phyloP scores from a whole-genome alignment of 1,140 invertebrate genomes.

The Caenorhabditis tropicalis region DNA sequence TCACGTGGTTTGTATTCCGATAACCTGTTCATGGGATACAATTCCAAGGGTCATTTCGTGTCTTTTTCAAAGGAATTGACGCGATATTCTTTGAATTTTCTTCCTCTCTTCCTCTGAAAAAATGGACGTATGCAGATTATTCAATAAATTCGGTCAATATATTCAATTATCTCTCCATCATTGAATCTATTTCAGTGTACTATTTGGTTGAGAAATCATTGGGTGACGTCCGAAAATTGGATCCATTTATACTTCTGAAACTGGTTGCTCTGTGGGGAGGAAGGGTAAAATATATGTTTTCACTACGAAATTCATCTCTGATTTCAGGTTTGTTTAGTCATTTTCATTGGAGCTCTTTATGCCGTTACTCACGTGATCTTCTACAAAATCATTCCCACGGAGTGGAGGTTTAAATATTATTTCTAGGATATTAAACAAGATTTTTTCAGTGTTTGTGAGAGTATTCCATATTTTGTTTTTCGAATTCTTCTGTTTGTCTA shows the following conservation, averaged over 20 bases:
- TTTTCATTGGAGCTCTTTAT: neutral
- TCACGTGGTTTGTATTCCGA: too few species aligned
- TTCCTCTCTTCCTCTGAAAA: neutral
- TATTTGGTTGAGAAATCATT: constrained; percentile 15
- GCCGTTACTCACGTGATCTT: neutral
- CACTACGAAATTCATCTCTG: neutral
- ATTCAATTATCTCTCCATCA: neutral
- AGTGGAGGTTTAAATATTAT: neutral
- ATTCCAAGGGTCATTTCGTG: neutral
- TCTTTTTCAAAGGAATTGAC: too few species aligned
- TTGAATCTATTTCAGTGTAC: constrained; percentile 7
- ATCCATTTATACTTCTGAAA: neutral
- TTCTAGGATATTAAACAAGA: neutral
- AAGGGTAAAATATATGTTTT: neutral
- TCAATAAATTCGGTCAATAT: neutral
- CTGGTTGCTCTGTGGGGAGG: neutral
- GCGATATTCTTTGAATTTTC: neutral
- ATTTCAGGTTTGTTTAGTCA: neutral
- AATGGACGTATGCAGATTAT: neutral
- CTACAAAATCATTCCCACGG: neutral
- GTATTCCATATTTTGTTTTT: neutral
- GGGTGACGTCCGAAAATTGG: neutral
- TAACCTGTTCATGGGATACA: neutral
- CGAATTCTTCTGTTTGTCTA: neutral
- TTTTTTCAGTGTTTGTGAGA: neutral